phyloP scores from a whole-genome alignment of 2,113 vertebrate species.

The Rissa tridactyla region DNA sequence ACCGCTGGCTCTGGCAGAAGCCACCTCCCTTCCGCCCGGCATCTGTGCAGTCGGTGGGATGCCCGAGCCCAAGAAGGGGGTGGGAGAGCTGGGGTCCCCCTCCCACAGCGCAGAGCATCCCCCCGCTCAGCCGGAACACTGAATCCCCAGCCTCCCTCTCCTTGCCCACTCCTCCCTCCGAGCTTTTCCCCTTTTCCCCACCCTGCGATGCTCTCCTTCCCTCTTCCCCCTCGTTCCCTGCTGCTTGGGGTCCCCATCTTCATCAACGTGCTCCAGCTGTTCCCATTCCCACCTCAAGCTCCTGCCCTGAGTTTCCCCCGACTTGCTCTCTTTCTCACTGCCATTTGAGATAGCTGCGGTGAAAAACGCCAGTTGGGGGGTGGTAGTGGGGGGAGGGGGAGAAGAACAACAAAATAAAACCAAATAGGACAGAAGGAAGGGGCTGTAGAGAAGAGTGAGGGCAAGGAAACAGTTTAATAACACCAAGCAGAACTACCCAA shows the following conservation, averaged over 20 bases:
- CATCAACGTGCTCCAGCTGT: neutral
- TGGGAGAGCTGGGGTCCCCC: neutral
- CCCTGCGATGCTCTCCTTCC: accelerated
- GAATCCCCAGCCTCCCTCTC: neutral
- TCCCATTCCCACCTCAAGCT: neutral
- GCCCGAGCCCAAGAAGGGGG: accelerated
- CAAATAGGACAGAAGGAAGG: neutral
- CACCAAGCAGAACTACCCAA: neutral
- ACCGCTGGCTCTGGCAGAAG: neutral
- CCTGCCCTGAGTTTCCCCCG: neutral
- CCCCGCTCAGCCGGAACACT: accelerated
- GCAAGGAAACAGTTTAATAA: neutral
- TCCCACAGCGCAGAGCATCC: neutral
- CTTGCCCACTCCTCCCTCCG: neutral
- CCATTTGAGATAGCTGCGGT: neutral
- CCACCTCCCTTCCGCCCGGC: neutral
- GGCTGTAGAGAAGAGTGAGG: neutral
- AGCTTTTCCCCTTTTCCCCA: neutral
- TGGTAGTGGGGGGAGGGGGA: too few relatives aligned
- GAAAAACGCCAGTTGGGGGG: neutral
- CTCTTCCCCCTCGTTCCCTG: neutral
- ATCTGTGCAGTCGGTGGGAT: neutral
- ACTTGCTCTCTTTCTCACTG: neutral
- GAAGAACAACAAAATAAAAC: neutral
- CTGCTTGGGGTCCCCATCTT: neutral